Evolutionary conservation across 2,888 invertebrate genomes (phyloP).

Genomic region (Drosophila ochracea): DNA sequence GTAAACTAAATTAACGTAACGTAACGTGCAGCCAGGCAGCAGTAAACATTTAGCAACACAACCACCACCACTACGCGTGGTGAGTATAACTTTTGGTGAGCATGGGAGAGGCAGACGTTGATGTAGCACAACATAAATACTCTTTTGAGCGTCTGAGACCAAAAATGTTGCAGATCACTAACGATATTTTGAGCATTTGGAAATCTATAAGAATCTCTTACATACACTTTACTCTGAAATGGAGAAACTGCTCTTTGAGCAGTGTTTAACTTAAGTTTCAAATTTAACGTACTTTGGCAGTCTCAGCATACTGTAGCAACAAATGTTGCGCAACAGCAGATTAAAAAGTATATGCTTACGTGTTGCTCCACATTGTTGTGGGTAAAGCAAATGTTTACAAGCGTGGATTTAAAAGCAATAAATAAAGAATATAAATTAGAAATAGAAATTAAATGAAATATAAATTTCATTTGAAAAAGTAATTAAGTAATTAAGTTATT

Average conservation of each 20-base stretch:
- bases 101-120: constrained; percentile 8
- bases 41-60: constrained; percentile 24
- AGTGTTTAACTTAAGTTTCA: neutral
- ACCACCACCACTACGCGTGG: constrained; percentile 30
- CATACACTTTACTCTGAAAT: neutral
- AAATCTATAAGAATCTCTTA: neutral
- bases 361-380: constrained; percentile 15
- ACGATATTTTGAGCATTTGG: neutral
- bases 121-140: constrained; percentile 16
- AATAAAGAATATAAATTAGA: neutral
- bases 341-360: neutral
- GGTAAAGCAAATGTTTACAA: constrained; percentile 4
- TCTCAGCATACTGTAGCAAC: neutral
- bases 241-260: neutral
- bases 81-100: constrained; percentile 37
- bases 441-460: neutral
- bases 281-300: neutral
- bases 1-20: constrained; percentile 57
- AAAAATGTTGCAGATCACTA: neutral
- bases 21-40: neutral
- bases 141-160: neutral
- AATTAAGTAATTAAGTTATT: neutral
- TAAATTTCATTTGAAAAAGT: neutral
- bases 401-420: neutral
- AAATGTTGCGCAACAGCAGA: constrained; percentile 16